Conservation (phyloP, 2,797 vertebrate species). For the Chiropotes sagulatus region DNA sequence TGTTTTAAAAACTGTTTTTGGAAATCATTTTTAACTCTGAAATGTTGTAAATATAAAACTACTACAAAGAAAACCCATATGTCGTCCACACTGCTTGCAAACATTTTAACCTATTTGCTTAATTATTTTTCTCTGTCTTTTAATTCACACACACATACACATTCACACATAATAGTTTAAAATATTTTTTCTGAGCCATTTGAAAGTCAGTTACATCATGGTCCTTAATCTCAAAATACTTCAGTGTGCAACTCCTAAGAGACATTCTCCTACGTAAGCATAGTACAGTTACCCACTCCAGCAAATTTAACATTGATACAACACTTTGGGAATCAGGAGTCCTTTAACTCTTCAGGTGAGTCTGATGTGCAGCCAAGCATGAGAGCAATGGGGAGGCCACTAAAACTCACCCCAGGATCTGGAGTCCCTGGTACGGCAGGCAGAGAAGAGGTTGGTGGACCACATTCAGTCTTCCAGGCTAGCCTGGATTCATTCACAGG, state of each 20-base stretch:
- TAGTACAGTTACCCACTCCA: not conserved
- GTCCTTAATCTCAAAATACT: not conserved
- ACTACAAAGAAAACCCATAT: not conserved
- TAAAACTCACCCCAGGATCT: not conserved
- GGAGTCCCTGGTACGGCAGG: not conserved
- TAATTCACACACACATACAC: not conserved
- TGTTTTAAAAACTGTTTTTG: not conserved
- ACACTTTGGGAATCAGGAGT: not conserved
- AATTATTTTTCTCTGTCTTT: not conserved
- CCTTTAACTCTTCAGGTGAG: not conserved
- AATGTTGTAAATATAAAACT: not conserved
- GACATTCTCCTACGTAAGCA: not conserved
- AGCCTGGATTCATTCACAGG: not conserved
- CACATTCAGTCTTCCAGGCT: not conserved
- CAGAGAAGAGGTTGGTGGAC: not conserved
- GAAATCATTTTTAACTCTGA: not conserved
- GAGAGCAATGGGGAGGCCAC: not conserved
- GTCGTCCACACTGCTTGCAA: not conserved
- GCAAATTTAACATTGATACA: not conserved
- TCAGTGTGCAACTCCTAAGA: not conserved
- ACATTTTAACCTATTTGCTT: not conserved
- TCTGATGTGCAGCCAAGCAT: not conserved
- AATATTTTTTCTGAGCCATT: not conserved
- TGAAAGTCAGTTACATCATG: not conserved
- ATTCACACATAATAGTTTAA: not conserved